Conservation (phyloP, 2,888 invertebrate genomes). For the Frankliniella intonsa region DNA sequence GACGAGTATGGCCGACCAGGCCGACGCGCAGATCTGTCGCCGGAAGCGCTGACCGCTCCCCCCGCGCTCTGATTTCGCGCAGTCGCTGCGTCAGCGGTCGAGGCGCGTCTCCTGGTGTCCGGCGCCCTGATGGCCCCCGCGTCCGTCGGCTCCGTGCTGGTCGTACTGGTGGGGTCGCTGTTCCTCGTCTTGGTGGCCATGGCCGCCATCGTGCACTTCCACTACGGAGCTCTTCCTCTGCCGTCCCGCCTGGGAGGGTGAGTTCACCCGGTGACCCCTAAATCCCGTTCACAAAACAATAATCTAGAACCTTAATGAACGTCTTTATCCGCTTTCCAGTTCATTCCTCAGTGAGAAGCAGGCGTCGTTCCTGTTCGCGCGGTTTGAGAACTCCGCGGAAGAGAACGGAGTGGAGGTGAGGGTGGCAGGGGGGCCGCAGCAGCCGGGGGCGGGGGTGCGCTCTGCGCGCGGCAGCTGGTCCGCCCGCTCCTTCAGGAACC, state of each 20-base stretch:
- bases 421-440: not conserved
- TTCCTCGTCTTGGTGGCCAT: not conserved
- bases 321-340: too few relatives aligned
- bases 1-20: not conserved
- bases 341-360: not conserved
- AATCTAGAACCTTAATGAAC: not conserved
- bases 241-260: slow-evolving; percentile 30
- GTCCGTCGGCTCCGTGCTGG: slow-evolving; percentile 47
- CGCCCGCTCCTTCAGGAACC: slow-evolving; percentile 9
- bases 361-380: not conserved
- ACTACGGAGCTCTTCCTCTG: not conserved
- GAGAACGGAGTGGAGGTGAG: not conserved
- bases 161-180: not conserved
- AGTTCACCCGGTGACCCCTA: not conserved
- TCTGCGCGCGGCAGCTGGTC: slow-evolving; percentile 6
- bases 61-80: not conserved
- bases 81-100: too few relatives aligned
- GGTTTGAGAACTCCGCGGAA: not conserved
- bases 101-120: slow-evolving; percentile 48
- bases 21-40: too few relatives aligned
- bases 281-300: too few relatives aligned
- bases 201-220: not conserved
- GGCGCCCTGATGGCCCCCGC: slow-evolving; percentile 51
- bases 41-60: not conserved
- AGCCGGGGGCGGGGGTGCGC: not conserved